A percentile compares a stretch with the other conserved stretches of the same genome.
These are phyloP conservation scores for Drosophila prosaltans DNA, from an alignment of 1,140 invertebrate genomes.

Conservation along the genomic window DNA sequence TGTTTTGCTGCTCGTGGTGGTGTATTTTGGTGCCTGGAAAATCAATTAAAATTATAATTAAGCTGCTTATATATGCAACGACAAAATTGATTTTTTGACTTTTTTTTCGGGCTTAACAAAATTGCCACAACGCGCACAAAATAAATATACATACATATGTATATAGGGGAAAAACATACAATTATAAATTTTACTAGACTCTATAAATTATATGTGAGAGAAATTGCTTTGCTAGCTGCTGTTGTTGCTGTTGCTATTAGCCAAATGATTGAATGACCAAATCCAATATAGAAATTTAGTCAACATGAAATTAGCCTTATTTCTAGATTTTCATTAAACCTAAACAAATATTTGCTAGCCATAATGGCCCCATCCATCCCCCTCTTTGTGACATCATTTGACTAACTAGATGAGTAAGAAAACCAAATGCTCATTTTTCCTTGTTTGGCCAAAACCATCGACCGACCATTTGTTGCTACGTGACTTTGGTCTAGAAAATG, in stretches of 20 bases:
- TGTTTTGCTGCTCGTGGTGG: conserved; percentile 1
- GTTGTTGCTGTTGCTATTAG: too few species aligned
- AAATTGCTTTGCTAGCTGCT: too few species aligned
- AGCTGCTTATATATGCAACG: conserved; percentile 29
- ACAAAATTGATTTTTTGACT: conserved; percentile 39
- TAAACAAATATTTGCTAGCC: too few species aligned
- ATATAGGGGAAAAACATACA: neutral
- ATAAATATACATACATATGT: conserved; percentile 5
- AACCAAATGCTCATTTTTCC: neutral
- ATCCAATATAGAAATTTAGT: too few species aligned
- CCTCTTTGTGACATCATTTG: neutral
- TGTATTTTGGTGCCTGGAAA: conserved; percentile 6
- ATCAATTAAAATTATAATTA: conserved; percentile 55
- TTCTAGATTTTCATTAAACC: too few species aligned
- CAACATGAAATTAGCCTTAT: too few species aligned
- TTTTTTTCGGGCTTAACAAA: conserved; percentile 13
- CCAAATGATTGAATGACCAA: too few species aligned
- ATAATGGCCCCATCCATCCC: too few species aligned
- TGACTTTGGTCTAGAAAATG: conserved; percentile 8
- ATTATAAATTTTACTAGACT: too few species aligned
- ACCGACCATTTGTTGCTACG: conserved; percentile 6
- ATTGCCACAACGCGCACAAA: neutral
- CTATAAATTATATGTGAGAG: too few species aligned
- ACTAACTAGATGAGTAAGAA: conserved; percentile 8
- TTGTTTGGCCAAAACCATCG: too few species aligned